Conservation (phyloP, 2,797 vertebrate species). For the Tokudaia muenninki region DNA sequence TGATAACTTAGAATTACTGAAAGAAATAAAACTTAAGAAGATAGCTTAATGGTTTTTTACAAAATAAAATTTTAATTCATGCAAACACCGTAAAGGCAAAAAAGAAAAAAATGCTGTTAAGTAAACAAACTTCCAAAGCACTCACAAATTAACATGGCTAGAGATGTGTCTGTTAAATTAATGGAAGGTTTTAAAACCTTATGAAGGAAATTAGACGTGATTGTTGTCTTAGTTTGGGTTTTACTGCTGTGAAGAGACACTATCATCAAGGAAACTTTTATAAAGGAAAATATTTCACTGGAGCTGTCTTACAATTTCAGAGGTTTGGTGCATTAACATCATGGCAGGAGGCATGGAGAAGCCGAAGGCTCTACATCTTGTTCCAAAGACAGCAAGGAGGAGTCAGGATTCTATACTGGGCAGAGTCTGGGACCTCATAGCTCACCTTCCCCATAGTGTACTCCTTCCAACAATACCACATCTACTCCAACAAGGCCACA, state of each 20-base stretch:
- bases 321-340: neutral
- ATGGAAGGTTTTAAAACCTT: neutral
- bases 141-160: neutral
- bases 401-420: neutral
- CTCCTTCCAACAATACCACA: neutral
- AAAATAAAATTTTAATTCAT: neutral
- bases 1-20: neutral
- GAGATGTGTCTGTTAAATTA: neutral
- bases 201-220: neutral
- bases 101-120: neutral
- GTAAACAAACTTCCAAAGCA: neutral
- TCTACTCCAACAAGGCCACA: neutral
- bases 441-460: neutral
- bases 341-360: neutral
- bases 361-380: neutral
- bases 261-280: neutral
- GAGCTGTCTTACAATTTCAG: neutral
- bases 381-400: neutral
- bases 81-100: neutral
- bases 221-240: neutral
- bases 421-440: neutral
- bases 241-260: neutral
- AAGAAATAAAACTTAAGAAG: neutral
- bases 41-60: neutral
- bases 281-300: neutral